These are phyloP conservation scores for Drosophila stalkeri DNA, from an alignment of 2,888 invertebrate species.

Conservation along the genomic window DNA sequence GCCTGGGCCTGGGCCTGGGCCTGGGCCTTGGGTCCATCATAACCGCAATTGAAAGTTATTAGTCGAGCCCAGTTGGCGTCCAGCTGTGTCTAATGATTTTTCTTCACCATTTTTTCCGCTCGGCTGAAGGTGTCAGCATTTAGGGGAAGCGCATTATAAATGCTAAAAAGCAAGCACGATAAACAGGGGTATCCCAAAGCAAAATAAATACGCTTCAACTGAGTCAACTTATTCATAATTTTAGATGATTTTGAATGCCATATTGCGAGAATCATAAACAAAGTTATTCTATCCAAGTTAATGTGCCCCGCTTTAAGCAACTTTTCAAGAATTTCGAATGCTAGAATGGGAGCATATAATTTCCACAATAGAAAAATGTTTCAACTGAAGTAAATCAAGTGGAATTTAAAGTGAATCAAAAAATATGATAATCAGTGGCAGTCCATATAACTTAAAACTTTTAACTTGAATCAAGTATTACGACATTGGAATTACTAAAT, in stretches of 20 bases:
- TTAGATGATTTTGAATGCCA: neutral
- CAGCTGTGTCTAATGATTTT: constrained; percentile 63
- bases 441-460: neutral
- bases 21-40: constrained; percentile 33
- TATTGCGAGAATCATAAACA: neutral
- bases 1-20: neutral
- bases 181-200: constrained; percentile 5
- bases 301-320: neutral
- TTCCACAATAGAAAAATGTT: neutral
- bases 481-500: neutral
- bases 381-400: neutral
- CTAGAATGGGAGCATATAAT: neutral
- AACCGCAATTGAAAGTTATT: constrained; percentile 72
- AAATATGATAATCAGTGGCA: neutral
- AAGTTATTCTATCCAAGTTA: neutral
- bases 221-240: neutral
- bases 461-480: neutral
- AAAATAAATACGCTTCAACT: neutral
- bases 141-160: constrained; percentile 13
- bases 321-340: neutral
- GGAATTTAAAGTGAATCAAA: neutral
- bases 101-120: constrained; percentile 28
- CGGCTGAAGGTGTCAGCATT: constrained; percentile 25
- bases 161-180: constrained; percentile 5
- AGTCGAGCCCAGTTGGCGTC: constrained; percentile 65